Evolutionary conservation across 2,113 vertebrate genomes (phyloP).

Genomic region (Lagopus muta): DNA sequence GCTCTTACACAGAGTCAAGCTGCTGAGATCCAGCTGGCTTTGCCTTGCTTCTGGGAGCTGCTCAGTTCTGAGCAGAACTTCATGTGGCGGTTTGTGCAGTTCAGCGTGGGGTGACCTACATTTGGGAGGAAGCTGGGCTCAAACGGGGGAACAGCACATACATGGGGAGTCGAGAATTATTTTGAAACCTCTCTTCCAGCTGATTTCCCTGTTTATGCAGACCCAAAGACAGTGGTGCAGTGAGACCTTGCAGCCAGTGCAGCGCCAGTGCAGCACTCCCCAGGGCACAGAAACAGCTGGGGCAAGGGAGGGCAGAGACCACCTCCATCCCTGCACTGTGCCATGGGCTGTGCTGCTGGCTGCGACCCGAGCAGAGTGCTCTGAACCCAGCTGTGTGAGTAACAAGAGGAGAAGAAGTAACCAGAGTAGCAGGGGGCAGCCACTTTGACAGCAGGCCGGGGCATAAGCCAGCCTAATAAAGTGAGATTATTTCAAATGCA

Average conservation of each 20-base stretch:
- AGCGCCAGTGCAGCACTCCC: not conserved
- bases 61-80: not conserved
- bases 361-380: not conserved
- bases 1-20: not conserved
- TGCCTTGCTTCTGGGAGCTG: not conserved
- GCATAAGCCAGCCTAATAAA: conserved; percentile 2
- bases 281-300: not conserved
- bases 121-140: not conserved
- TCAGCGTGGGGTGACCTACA: not conserved
- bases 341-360: not conserved
- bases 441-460: not conserved
- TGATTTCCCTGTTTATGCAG: accelerated
- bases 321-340: not conserved
- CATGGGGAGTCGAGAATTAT: not conserved
- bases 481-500: conserved; percentile 49
- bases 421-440: not conserved
- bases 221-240: not conserved
- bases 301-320: not conserved
- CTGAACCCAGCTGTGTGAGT: not conserved
- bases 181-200: not conserved
- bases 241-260: not conserved
- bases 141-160: not conserved
- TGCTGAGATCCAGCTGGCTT: not conserved
- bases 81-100: not conserved
- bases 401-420: not conserved